Base-by-base conservation (phyloP, 2,797 vertebrate species). In the Podarcis lilfordi region DNA sequence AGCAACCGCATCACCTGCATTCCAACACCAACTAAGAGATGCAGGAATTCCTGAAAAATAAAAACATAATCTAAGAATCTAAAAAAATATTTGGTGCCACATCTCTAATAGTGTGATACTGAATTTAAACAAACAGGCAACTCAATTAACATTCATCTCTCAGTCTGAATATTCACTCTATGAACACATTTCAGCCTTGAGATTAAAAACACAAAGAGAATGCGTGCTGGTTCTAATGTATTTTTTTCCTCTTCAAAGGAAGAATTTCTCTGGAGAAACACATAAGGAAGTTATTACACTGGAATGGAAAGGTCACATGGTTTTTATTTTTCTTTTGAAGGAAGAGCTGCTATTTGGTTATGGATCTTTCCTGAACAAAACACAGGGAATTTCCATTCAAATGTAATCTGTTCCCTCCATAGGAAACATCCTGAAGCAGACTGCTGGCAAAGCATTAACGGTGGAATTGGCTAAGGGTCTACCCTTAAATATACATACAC, bases 1-100 rank as follows among this genome's bases (percentile, higher is more conserved):
- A 0, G 98, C 98, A 91, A 99, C 97, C 0, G 97, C 96, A 3
- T 98, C 97, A 0, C 96, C 95, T 0, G 96, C 96, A 89, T 98
- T 98, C 98, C 98, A 98, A 96, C 98, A 99, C 99, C 99, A 99
- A 88, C 98, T 98, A 69, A 99, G 97, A 4, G 97, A 98, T 0
- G 97, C 96, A 13, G 99, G 99, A 68, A 98, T 95, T 82, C 98
- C 99, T 99, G 95, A 91, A 95, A 95, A 13, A 94, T 19, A 29
- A 92, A 43, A 61, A 64, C 91, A 90, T 40, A 4, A 13, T 40
- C 23, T 0, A 66, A 84, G 37, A 84, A 25, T 88, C 21, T 79
- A 7, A 84, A 64, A 80, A 55, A 29, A 45, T 23, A 83, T 17
- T 64, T 72, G 43, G 59, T 75, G n/a, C 23, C 4, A 45, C 75